Base-by-base conservation (phyloP, 2,888 invertebrate species). In the Brachyptera putata region DNA sequence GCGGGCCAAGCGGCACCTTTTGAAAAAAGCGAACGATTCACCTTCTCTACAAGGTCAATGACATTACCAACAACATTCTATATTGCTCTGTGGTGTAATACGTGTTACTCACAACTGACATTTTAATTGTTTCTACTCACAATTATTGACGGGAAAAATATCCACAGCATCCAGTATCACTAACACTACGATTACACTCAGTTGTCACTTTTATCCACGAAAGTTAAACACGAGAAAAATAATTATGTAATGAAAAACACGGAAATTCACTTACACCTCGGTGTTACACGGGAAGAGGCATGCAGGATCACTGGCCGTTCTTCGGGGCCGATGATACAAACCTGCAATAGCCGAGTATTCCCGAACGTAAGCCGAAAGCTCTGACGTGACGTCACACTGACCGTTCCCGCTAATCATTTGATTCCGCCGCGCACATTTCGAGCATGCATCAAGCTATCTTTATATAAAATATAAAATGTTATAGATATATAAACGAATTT, bases 251-350 rank as follows among this genome's bases (percentile, higher is more conserved):
- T 48, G 14, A 43, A 58, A 48, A 46, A 37, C 34, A 49, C 36
- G 58, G 43, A 50, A 49, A 50, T 50, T 34, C 53, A 59, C 53
- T 39, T 25, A 14, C 21, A 14, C 3, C 22, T 18, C 21, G 53
- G 9, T 36, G 18, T 21, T 22, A 14, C 34, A 16, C 34, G 34
- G 18, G 14, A 58, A 56, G 61, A 58, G 46, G 61, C 63, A 63
- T 61, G 61, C 55, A 61, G 56, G 63, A 63, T 56, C 63, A 63
- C 63, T 63, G 63, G 49, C 63, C 63, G 63, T 39, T 43, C 41
- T 41, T 59, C 56, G 59, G 56, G 18, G 50, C 49, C 49, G 48
- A 57, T 46, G 48, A 53, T 43, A 56, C 56, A 39, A 26, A 36
- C 56, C 48, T 26, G 34, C 30, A 22, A 53, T 41, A 30, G 58